Evolutionary conservation across 2,888 invertebrate species (phyloP).

Genomic region (Euphydryas editha): DNA sequence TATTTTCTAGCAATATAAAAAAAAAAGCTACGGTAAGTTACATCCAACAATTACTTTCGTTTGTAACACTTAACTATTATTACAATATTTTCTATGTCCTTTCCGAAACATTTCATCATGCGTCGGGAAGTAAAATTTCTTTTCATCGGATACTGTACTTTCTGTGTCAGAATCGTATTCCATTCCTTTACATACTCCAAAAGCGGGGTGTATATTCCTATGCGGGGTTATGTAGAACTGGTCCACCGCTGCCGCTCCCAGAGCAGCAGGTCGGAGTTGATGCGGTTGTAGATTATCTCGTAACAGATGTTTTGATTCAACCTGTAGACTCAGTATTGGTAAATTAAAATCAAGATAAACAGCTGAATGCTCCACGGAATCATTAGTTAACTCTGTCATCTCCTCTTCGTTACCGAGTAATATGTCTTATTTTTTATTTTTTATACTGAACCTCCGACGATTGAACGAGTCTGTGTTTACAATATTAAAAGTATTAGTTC

Average conservation of each 20-base stretch:
- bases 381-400: conserved; percentile 91
- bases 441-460: no score
- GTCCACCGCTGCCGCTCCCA: conserved; percentile 88
- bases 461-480: no score
- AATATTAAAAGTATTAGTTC: no score
- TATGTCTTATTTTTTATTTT: conserved; percentile 90
- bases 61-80: no score
- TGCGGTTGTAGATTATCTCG: conserved; percentile 95
- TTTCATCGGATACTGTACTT: conserved; percentile 76
- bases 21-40: no score
- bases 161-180: conserved; percentile 84
- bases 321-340: conserved; percentile 89
- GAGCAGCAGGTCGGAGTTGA: conserved; percentile 92
- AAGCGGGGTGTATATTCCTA: conserved; percentile 80
- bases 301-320: conserved; percentile 94
- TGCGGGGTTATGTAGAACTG: conserved; percentile 69
- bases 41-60: no score
- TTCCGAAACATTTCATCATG: no score
- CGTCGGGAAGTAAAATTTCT: conserved; percentile 86
- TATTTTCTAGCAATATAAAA: no score
- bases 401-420: conserved; percentile 94
- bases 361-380: conserved; percentile 86
- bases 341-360: conserved; percentile 90
- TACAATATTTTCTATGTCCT: no score
- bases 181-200: conserved; percentile 87